Base-by-base conservation (phyloP, 2,113 vertebrate genomes). In the Lathamus discolor region DNA sequence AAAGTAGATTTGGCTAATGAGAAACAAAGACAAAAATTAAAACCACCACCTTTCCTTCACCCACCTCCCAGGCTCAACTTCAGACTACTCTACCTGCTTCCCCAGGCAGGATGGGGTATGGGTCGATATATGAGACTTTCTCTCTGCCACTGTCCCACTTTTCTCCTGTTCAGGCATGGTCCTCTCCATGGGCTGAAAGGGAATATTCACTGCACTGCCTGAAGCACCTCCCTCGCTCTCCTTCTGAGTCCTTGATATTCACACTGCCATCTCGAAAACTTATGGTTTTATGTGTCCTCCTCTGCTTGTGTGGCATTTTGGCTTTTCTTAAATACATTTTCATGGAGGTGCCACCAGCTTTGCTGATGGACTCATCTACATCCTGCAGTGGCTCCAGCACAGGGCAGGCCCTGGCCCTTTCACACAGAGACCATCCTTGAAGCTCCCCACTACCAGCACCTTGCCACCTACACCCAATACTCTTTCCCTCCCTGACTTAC, bases 261-360 rank as follows among this genome's bases (percentile, higher is more conserved):
- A 51, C 8, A 2, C 31, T 61, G 17, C 72, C 23, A 20, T 73
- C 72, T 76, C 73, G 14, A 15, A 23, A 27, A 28, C 3, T n/a
- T 33, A 1, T 3, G 17, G 10, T 9, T 66, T 25, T 23, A 17
- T 0, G 2, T 5, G 13, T 19, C 17, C 6, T 77, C 12, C 6
- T 54, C 24, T 76, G 31, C 17, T 27, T 37, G 2, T 52, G 18
- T 63, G 66, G 11, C 37, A 8, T 87, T 78, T 87, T 90, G 4
- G 25, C 16, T 37, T 43, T 52, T 44, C n/a, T 55, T 84, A 70
- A 46, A 35, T 51, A 28, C 2, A 1, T 66, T 89, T 93, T 29
- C 51, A 46, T 11, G 39, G 49, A 37, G 8, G 11, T 57, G 27
- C 39, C 35, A 66, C 13, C 29, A 74, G 44, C 49, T 91, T 81